phyloP scores from a whole-genome alignment of 1,140 invertebrate species.

The Ceratina japonica region DNA sequence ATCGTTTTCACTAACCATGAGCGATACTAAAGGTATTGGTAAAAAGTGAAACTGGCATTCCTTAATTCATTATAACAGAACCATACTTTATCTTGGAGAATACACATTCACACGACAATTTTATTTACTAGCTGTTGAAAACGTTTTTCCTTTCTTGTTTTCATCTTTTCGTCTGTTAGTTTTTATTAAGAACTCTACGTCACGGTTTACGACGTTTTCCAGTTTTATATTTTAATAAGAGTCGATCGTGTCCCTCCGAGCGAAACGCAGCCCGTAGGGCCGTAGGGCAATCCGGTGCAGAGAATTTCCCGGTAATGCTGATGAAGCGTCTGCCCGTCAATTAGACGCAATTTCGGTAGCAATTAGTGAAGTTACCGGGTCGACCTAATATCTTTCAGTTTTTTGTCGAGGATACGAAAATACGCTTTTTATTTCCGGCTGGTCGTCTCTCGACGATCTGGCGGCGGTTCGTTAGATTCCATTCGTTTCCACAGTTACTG shows the following conservation, averaged over 20 bases:
- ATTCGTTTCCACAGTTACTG: neutral
- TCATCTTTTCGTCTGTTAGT: no score
- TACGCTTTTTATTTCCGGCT: conserved; percentile 23
- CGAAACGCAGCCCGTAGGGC: neutral
- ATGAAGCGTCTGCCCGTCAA: conserved; percentile 62
- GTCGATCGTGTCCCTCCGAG: neutral
- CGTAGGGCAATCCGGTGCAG: conserved; percentile 27
- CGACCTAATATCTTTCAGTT: conserved; percentile 36
- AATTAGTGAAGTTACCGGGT: conserved; percentile 51
- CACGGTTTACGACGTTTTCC: no score
- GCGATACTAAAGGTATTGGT: no score
- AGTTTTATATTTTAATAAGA: no score
- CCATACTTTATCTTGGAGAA: no score
- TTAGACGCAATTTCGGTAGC: conserved; percentile 57
- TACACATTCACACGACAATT: no score
- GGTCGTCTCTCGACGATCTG: neutral
- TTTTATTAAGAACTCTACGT: no score
- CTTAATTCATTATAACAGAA: no score
- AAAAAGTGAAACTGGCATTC: no score
- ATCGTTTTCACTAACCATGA: no score
- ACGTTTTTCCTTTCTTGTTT: no score
- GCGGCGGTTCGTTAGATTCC: conserved; percentile 5
- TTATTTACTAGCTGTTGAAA: no score
- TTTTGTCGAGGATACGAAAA: neutral
- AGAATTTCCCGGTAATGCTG: conserved; percentile 46